Base-by-base conservation (phyloP, 2,113 vertebrate genomes). In the Phrynosoma blainvillii region DNA sequence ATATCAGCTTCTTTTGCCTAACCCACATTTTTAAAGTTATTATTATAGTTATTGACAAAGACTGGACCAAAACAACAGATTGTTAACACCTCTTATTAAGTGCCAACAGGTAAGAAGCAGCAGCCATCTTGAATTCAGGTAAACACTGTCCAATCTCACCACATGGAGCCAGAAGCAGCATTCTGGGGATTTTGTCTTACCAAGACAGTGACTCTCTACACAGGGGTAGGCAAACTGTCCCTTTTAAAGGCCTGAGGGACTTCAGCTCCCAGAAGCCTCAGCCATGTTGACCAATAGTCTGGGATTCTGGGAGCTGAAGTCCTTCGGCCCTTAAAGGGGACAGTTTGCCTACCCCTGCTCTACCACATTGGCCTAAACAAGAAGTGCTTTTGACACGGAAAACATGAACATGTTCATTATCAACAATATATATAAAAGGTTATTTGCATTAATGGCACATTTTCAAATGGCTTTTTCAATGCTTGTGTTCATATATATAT, bases 401-500 rank as follows among this genome's bases (percentile, higher is more conserved):
- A 68, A 47, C 78, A 59, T 86, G 90, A 83, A 90, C 59, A 90
- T 66, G 70, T 62, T 62, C 87, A 87, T 76, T 79, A 92, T 84
- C 90, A 88, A 47, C n/a, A 47, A 23, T 42, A 56, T 79, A 71
- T 85, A 62, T 85, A 93, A 91, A 84, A 27, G 82, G 68, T 89
- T 84, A 85, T 59, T 86, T 93, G 89, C 84, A 91, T 82, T 82
- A 77, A 90, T 47, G 71, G 0, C 21, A 81, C 83, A 84, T 75
- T 90, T 65, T 83, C n/a, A 66, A 47, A 84, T 68, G 92, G 91
- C 94, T 94, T 92, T 82, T 71, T 47, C 74, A 82, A 83, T 79
- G 85, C 82, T 87, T 70, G n/a, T 81, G 36, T 59, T 70, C 10
- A 27, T 80, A 56, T 73, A 36, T 47, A 65, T 80, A 4, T 56